Percentiles rank a stretch among this genome's conserved stretches.
These are phyloP conservation scores for Mellilla xanthometata DNA, from an alignment of 2,888 invertebrate species.

Conservation along the genomic window DNA sequence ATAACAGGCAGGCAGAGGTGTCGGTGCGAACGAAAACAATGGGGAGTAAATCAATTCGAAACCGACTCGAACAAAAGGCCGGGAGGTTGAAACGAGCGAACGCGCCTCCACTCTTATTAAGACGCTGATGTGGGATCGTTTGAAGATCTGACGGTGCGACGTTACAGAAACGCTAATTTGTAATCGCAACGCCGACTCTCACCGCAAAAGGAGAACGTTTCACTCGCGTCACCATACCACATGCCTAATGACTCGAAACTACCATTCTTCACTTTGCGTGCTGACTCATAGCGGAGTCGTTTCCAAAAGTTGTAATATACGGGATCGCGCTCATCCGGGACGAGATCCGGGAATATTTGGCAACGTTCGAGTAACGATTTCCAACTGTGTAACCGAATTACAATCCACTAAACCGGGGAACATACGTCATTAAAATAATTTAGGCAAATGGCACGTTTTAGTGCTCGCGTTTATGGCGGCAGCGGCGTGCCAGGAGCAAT, in stretches of 20 bases:
- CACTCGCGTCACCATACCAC: slow-evolving; percentile 49
- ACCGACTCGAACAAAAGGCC: slow-evolving; percentile 56
- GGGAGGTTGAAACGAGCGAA: slow-evolving; percentile 50
- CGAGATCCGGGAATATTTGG: slow-evolving; percentile 42
- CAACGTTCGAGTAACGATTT: slow-evolving; percentile 51
- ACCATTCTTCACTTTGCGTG: slow-evolving; percentile 36
- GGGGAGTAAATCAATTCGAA: slow-evolving; percentile 69
- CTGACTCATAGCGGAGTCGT: slow-evolving; percentile 38
- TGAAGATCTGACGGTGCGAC: slow-evolving; percentile 49
- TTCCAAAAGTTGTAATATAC: slow-evolving; percentile 39
- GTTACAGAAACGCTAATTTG: slow-evolving; percentile 64
- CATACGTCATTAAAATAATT: slow-evolving; percentile 74
- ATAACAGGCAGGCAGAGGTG: slow-evolving; percentile 40
- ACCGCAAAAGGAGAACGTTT: slow-evolving; percentile 56
- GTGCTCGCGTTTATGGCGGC: slow-evolving; percentile 65
- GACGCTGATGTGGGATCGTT: slow-evolving; percentile 53
- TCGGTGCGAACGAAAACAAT: slow-evolving; percentile 54
- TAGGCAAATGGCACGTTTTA: slow-evolving; percentile 71
- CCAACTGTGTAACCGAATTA: slow-evolving; percentile 58
- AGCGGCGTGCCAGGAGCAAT: slow-evolving; percentile 56
- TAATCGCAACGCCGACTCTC: slow-evolving; percentile 50
- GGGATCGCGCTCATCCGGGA: slow-evolving; percentile 29
- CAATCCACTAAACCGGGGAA: slow-evolving; percentile 57
- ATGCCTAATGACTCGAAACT: slow-evolving; percentile 59
- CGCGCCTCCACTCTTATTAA: slow-evolving; percentile 53